Conservation (phyloP, 2,113 vertebrate species). For the Bubo blakistoni region DNA sequence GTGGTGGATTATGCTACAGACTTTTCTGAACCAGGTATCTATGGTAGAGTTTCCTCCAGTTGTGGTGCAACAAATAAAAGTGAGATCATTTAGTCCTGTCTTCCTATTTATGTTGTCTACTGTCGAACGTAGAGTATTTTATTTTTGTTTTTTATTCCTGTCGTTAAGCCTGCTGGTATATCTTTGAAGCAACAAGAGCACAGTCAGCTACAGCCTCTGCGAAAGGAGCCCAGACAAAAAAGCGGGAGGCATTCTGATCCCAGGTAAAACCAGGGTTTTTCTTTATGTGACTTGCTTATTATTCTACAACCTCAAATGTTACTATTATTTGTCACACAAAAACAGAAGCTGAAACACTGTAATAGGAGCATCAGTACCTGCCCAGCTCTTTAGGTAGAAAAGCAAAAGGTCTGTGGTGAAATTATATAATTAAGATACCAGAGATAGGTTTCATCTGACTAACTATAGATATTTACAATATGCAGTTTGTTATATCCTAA, state of each 20-base stretch:
- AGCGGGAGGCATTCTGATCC: background rate
- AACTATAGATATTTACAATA: background rate
- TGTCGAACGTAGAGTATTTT: background rate
- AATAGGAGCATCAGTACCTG: background rate
- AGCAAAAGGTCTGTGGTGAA: background rate
- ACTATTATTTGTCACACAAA: background rate
- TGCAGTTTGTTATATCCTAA: background rate
- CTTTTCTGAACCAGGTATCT: background rate
- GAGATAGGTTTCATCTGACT: background rate
- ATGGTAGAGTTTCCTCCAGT: background rate
- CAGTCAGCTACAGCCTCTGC: background rate
- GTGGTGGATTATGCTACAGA: background rate
- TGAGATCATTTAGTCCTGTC: background rate
- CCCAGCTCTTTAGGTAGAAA: background rate
- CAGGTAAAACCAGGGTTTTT: background rate
- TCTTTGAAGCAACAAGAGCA: background rate
- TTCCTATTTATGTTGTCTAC: background rate
- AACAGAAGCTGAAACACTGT: background rate
- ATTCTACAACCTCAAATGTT: background rate
- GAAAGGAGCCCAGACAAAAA: background rate
- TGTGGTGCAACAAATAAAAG: background rate
- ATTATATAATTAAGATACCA: background rate
- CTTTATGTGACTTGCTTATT: background rate
- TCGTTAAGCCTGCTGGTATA: background rate
- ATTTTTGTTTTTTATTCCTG: background rate